Evolutionary conservation across 2,113 vertebrate species (phyloP), one percentile per base, ranked within the genome.

Genomic region (Galeopterus variegatus): DNA sequence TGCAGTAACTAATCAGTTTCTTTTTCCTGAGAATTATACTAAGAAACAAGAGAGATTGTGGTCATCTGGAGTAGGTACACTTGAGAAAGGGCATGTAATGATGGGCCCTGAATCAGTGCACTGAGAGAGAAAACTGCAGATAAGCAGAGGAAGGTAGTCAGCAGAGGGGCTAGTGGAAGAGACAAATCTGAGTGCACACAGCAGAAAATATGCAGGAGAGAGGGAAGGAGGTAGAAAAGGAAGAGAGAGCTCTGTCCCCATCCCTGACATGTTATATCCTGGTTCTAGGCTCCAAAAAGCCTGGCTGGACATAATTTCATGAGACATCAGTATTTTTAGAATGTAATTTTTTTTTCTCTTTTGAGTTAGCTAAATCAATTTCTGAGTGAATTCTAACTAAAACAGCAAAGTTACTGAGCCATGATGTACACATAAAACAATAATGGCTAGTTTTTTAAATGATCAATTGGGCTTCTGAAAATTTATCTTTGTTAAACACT

Each of bases 401-500:
- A 83, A 8, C 45, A 70, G 56, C 45, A 88, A 65, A 70, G 17
- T 64, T 77, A 70, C 3, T 64, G 45, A 70, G 12, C 28, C 60
- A 94, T 52, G 48, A 41, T 48, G 18, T 54, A 58, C 2, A 21
- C 62, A 58, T 18, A 90, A 93, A 82, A 81, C 4, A 58, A 69
- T 54, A 65, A 52, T 12, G 1, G 6, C 41, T 70, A 79, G 88
- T 65, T 87, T 18, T 12, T 65, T 72, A 93, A 79, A 56, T 90
- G 33, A 69, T 67, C 67, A 81, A 21, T 21, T 36, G n/a, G 17
- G n/a, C 28, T 86, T 62, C 36, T 36, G 24, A 86, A 80, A 62
- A 86, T 56, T 24, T 36, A 54, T 90, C 88, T 93, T 88, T 88
- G 48, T 69, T 75, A 54, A 90, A 17, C 26, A 67, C 14, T 87